Evolutionary conservation across 1,140 invertebrate species (phyloP), one percentile per base, ranked within the genome.

Genomic region (Drosophila setifemur): DNA sequence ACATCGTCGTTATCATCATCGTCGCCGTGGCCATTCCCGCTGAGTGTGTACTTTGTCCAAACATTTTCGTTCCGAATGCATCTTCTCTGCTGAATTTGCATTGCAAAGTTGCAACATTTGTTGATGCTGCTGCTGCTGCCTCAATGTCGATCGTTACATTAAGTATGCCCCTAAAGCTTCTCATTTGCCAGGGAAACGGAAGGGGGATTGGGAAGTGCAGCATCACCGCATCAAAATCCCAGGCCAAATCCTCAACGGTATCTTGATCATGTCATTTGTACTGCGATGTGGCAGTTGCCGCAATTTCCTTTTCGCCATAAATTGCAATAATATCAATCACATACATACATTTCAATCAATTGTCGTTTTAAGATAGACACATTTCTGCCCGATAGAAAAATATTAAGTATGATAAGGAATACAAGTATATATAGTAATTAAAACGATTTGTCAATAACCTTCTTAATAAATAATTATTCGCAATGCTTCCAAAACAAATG

Each of bases 311-410:
- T 66, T 73, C 39, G 61, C 67, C 71, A 86, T 86, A 85, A 87
- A 86, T 81, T 81, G 75, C 73, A 64, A 81, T 79, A 81, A 86
- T 85, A 66, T 63, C 64, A 63, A 69, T 58, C 47, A 28, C 57
- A 50, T 44, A 61, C 67, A 49, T 61, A 69, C 82, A 85, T 85
- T 76, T 85, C 76, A 49, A 86, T 85, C 81, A 73, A 85, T 85
- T 87, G 81, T 76, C 81, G 72, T 85, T 85, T 86, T 86, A 83
- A 85, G 79, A 78, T 77, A 42, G 53, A 74, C 76, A 71, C 70
- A 55, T 66, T 60, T 42, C 44, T n/a, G 14, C 18, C 14, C 40
- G 35, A 66, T 64, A 64, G 61, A 66, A 58, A 66, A 66, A 66
- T 66, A 44, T n/a, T n/a, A n/a, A n/a, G n/a, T n/a, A n/a, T n/a